phyloP scores from a whole-genome alignment of 2,113 vertebrate species.

The Lepisosteus oculatus region DNA sequence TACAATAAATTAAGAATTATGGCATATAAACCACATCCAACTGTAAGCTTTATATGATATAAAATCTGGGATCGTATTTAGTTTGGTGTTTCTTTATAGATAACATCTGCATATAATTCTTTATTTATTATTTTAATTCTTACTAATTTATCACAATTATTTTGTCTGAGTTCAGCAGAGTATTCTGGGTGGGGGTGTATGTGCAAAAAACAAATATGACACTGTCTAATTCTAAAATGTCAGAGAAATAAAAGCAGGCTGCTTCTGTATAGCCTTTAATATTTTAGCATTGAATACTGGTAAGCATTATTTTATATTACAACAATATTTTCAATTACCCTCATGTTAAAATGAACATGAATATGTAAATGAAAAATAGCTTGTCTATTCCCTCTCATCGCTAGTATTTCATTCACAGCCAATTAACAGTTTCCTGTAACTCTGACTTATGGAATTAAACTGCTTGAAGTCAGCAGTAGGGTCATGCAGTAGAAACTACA shows the following conservation, averaged over 20 bases:
- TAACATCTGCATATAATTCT: too few relatives aligned
- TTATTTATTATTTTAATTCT: too few relatives aligned
- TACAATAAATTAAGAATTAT: too few relatives aligned
- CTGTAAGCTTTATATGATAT: too few relatives aligned
- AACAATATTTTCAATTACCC: conserved; percentile 29
- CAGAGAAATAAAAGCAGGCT: conserved; percentile 1
- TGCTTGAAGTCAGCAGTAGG: neutral
- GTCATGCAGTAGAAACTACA: neutral
- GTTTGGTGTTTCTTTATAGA: too few relatives aligned
- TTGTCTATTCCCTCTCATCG: conserved; percentile 24
- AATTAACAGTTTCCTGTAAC: conserved; percentile 22
- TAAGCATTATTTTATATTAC: conserved; percentile 4
- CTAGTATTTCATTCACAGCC: conserved; percentile 24
- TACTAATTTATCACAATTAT: too few relatives aligned
- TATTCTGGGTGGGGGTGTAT: too few relatives aligned
- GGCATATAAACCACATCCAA: too few relatives aligned
- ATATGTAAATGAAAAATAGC: conserved; percentile 32
- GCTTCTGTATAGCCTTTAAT: neutral
- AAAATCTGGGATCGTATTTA: too few relatives aligned
- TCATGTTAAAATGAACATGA: conserved; percentile 23
- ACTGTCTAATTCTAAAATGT: conserved; percentile 5
- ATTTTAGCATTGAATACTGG: neutral
- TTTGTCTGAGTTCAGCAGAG: too few relatives aligned
- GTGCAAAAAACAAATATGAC: neutral
- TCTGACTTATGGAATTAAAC: conserved; percentile 26